These are phyloP conservation scores for Tholera decimalis DNA, from an alignment of 2,888 invertebrate species.

Conservation along the genomic window DNA sequence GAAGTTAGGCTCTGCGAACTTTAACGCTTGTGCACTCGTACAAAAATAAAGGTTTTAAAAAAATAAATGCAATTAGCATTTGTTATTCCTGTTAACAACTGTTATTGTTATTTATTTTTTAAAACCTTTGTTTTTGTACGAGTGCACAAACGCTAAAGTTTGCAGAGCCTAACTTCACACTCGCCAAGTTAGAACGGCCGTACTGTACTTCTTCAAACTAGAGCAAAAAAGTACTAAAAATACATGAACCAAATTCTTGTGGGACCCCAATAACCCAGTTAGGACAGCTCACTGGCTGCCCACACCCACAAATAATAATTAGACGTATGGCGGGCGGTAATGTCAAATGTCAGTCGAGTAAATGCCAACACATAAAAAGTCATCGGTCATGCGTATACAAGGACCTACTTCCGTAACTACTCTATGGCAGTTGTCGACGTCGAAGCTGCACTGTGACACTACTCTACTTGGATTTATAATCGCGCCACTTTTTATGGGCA, in stretches of 20 bases:
- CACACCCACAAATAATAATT: slow-evolving; percentile 88
- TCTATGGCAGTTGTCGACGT: slow-evolving; percentile 34
- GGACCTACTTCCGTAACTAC: slow-evolving; percentile 65
- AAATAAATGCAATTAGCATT: too few relatives aligned
- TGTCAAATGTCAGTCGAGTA: slow-evolving; percentile 89
- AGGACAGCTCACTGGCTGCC: slow-evolving; percentile 75
- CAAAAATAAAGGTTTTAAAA: too few relatives aligned
- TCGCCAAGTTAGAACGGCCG: too few relatives aligned
- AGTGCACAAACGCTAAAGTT: too few relatives aligned
- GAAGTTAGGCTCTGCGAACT: too few relatives aligned
- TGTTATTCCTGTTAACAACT: too few relatives aligned
- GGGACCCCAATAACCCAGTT: slow-evolving; percentile 66
- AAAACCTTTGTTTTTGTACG: too few relatives aligned
- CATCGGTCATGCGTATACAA: slow-evolving; percentile 74
- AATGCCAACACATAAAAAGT: slow-evolving; percentile 86
- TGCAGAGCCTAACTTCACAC: too few relatives aligned
- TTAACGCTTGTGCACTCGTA: too few relatives aligned
- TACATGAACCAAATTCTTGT: slow-evolving; percentile 36
- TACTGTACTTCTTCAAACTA: not conserved
- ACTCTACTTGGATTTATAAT: slow-evolving; percentile 48
- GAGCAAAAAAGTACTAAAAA: slow-evolving; percentile 4
- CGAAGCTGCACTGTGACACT: slow-evolving; percentile 55
- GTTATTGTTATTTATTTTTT: too few relatives aligned
- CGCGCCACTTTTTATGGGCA: slow-evolving; percentile 50
- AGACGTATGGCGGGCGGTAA: slow-evolving; percentile 83